These are phyloP conservation scores for Pavo muticus DNA, from an alignment of 2,113 vertebrate genomes.

Conservation along the genomic window DNA sequence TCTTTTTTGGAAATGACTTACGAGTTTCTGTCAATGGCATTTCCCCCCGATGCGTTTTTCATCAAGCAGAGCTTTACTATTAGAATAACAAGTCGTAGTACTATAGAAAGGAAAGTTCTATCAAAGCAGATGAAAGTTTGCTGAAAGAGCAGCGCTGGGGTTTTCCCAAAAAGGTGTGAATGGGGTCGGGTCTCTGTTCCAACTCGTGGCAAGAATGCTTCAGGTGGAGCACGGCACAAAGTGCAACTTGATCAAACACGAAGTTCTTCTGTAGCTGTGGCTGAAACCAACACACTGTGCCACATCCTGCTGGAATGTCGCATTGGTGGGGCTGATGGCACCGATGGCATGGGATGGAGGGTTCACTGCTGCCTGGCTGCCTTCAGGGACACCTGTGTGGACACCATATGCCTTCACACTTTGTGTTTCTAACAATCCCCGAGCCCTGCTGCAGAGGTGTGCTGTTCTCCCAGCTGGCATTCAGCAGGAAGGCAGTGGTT, in stretches of 20 bases:
- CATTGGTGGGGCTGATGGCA: not conserved
- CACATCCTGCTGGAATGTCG: accelerated
- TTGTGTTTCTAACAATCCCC: not conserved
- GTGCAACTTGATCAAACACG: not conserved
- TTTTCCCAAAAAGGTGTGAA: accelerated
- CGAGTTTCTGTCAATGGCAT: not conserved
- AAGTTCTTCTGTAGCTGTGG: not conserved
- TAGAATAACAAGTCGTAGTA: not conserved
- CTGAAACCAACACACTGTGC: no score
- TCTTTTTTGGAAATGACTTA: not conserved
- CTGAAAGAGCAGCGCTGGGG: not conserved
- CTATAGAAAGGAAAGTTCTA: not conserved
- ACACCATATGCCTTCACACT: accelerated
- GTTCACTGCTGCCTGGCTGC: not conserved
- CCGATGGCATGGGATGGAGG: not conserved
- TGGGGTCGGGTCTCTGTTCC: not conserved
- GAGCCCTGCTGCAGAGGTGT: not conserved
- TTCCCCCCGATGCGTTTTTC: not conserved
- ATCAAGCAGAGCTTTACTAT: not conserved
- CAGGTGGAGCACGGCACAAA: not conserved
- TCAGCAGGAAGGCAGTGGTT: slow-evolving; percentile 21
- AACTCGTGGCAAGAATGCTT: not conserved
- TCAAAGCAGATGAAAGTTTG: not conserved
- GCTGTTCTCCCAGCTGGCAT: not conserved
- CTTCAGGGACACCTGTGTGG: accelerated